Conservation (phyloP, 2,797 vertebrate species). For the Poeciliopsis paucimaculata region DNA sequence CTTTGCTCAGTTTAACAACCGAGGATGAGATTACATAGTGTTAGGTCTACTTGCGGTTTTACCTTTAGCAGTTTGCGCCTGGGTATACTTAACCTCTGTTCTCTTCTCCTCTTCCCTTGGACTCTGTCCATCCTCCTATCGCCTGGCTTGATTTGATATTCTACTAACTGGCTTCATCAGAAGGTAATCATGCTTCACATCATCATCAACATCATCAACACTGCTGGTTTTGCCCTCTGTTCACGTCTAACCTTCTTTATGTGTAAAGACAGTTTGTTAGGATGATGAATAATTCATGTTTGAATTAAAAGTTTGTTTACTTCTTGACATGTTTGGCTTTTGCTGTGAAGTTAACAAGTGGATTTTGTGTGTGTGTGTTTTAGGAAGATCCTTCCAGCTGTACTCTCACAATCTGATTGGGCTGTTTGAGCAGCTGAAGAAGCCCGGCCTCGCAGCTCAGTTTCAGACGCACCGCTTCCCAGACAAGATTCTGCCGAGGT, state of each 20-base stretch:
- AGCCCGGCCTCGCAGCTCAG: slow-evolving; percentile 93
- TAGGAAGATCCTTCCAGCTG: slow-evolving; percentile 96
- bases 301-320: background rate
- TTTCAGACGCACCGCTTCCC: slow-evolving; percentile 97
- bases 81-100: slow-evolving; percentile 68
- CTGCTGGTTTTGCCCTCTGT: slow-evolving; percentile 56
- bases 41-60: slow-evolving; percentile 60
- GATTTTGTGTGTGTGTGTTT: background rate
- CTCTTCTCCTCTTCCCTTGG: slow-evolving; percentile 74
- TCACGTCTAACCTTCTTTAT: slow-evolving; percentile 66
- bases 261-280: slow-evolving; percentile 25
- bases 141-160: slow-evolving; percentile 79
- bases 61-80: slow-evolving; percentile 57
- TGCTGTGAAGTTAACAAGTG: slow-evolving; percentile 1
- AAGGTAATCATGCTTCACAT: slow-evolving; percentile 89
- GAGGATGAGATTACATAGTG: slow-evolving; percentile 52
- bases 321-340: background rate
- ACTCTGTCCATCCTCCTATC: slow-evolving; percentile 80
- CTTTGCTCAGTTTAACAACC: slow-evolving; percentile 33
- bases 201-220: slow-evolving; percentile 55
- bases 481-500: slow-evolving; percentile 87
- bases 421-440: slow-evolving; percentile 97
- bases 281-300: background rate
- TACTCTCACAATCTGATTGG: slow-evolving; percentile 98
- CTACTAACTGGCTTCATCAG: slow-evolving; percentile 85